These are phyloP conservation scores for Pteronotus mesoamericanus DNA, from an alignment of 2,797 vertebrate genomes.

Conservation along the genomic window DNA sequence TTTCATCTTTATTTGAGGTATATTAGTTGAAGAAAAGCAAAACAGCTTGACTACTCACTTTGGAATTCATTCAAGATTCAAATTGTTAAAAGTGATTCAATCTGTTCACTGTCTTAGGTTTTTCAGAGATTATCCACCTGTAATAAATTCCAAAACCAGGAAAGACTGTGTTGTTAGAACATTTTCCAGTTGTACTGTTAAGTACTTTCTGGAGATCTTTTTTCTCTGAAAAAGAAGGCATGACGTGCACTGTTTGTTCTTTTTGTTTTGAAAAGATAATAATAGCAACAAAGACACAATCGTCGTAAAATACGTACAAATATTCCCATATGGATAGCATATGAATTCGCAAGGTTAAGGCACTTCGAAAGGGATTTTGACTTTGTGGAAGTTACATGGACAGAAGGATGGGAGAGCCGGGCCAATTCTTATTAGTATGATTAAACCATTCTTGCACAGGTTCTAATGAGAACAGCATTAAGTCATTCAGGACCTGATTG, in stretches of 20 bases:
- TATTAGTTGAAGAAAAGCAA: constrained; percentile 15
- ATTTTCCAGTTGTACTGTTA: constrained; percentile 42
- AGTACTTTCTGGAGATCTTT: constrained; percentile 48
- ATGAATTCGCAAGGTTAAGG: constrained; percentile 36
- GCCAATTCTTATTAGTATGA: constrained; percentile 18
- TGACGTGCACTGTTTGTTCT: not conserved
- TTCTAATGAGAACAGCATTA: not conserved
- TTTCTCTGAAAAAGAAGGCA: constrained; percentile 28
- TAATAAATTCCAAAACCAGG: constrained; percentile 40
- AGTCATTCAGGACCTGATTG: constrained; percentile 38
- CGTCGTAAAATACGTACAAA: constrained; percentile 5
- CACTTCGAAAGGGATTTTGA: constrained; percentile 35
- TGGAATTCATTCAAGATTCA: constrained; percentile 63
- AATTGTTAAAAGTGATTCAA: constrained; percentile 64
- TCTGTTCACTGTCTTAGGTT: constrained; percentile 47
- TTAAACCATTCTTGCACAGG: not conserved
- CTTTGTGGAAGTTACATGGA: constrained; percentile 7
- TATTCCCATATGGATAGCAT: constrained; percentile 17
- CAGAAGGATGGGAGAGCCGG: not conserved
- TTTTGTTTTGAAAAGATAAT: constrained; percentile 51
- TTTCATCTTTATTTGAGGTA: constrained; percentile 52
- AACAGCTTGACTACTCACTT: constrained; percentile 38
- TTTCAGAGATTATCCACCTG: constrained; percentile 62
- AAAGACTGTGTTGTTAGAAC: constrained; percentile 35
- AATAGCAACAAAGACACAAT: constrained; percentile 48